phyloP scores from a whole-genome alignment of 2,888 invertebrate species.

The Nematopogon swammerdamellus region DNA sequence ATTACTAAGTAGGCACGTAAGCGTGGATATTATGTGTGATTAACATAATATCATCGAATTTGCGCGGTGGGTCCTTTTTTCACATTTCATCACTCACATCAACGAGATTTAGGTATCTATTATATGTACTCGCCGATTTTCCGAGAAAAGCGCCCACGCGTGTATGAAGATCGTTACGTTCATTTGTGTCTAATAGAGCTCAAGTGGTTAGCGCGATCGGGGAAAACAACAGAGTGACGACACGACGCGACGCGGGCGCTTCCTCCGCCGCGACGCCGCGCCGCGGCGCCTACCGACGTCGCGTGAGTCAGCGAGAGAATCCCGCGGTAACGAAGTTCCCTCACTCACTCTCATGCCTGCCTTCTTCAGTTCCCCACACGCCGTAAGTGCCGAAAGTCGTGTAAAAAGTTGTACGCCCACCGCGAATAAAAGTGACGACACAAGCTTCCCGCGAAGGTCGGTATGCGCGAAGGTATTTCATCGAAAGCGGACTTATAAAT shows the following conservation, averaged over 20 bases:
- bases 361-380: conserved; percentile 48
- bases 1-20: no score
- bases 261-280: no score
- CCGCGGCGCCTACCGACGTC: no score
- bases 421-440: conserved; percentile 22
- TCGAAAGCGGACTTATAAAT: conserved; percentile 31
- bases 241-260: not conserved
- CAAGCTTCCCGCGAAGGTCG: conserved; percentile 16
- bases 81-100: no score
- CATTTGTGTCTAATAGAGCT: no score
- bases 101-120: no score
- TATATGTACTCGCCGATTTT: no score
- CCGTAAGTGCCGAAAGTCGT: conserved; percentile 55
- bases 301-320: not conserved
- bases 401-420: conserved; percentile 54
- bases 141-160: no score
- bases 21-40: no score
- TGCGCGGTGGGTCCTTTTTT: no score
- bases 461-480: conserved; percentile 25
- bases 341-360: not conserved
- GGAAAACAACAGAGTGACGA: not conserved
- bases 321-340: not conserved
- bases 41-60: no score
- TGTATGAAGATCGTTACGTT: no score
- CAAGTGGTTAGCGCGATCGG: not conserved